A percentile compares a stretch with the other conserved stretches of the same genome.
Conservation (phyloP, 2,888 invertebrate genomes). For the Synanthedon tipuliformis region DNA sequence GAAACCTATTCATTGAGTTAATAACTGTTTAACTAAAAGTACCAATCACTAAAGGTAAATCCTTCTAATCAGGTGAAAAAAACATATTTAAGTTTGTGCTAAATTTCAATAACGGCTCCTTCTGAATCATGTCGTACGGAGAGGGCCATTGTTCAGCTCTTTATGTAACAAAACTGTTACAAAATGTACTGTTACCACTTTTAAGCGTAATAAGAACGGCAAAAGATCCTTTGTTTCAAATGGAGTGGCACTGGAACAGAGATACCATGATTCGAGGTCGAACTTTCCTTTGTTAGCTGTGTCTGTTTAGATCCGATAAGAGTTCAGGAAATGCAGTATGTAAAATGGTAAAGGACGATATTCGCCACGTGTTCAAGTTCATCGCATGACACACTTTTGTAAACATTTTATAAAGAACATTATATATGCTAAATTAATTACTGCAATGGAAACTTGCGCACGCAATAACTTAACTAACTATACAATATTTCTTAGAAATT, state of each 20-base stretch:
- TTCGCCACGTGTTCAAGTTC: neutral
- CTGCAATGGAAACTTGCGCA: neutral
- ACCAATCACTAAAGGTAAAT: too few relatives aligned
- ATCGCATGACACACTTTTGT: neutral
- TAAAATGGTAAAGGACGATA: neutral
- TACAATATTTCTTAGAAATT: neutral
- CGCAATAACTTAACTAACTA: neutral
- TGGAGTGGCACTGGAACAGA: slow-evolving; percentile 25
- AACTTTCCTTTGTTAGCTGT: slow-evolving; percentile 16
- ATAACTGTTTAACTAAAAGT: too few relatives aligned
- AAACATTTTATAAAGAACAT: neutral
- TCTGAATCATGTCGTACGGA: slow-evolving; percentile 32
- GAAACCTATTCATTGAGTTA: too few relatives aligned
- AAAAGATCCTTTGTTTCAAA: slow-evolving; percentile 34
- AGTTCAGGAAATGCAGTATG: neutral
- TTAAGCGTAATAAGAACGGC: slow-evolving; percentile 26
- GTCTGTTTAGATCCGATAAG: neutral
- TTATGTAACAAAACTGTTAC: slow-evolving; percentile 54
- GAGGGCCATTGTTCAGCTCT: slow-evolving; percentile 28
- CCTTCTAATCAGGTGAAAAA: neutral
- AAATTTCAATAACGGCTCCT: slow-evolving; percentile 30
- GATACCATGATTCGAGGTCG: slow-evolving; percentile 29
- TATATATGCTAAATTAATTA: neutral
- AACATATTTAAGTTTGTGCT: slow-evolving; percentile 12
- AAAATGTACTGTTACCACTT: slow-evolving; percentile 47